phyloP scores from a whole-genome alignment of 2,888 invertebrate genomes.

The Idaea straminata region DNA sequence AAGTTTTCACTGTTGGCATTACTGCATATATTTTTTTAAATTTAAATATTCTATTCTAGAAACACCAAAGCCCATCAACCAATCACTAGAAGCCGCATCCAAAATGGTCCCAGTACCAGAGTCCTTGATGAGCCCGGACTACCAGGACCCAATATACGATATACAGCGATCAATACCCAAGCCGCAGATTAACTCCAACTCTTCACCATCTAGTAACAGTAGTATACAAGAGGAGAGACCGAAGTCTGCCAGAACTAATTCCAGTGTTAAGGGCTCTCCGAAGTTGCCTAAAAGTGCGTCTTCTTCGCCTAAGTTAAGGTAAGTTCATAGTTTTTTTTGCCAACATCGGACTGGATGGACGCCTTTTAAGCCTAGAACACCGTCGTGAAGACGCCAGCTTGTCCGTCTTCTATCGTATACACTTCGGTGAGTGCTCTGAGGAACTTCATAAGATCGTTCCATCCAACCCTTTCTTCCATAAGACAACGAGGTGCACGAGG shows the following conservation, averaged over 20 bases:
- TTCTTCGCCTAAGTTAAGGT: constrained; percentile 67
- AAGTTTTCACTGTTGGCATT: too few relatives aligned
- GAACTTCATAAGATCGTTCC: too few relatives aligned
- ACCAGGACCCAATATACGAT: constrained; percentile 78
- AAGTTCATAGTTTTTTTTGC: too few relatives aligned
- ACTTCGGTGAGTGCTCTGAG: too few relatives aligned
- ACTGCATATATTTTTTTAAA: too few relatives aligned
- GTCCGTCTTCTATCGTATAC: too few relatives aligned
- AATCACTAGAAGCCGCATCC: constrained; percentile 88
- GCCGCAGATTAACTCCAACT: constrained; percentile 40
- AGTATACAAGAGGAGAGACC: constrained; percentile 59
- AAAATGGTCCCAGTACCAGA: constrained; percentile 94
- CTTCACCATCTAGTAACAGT: constrained; percentile 63
- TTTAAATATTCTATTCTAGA: constrained; percentile 20
- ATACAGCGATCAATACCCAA: constrained; percentile 64
- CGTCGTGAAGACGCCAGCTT: too few relatives aligned
- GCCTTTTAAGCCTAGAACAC: too few relatives aligned
- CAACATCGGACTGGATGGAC: too few relatives aligned
- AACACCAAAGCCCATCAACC: constrained; percentile 57
- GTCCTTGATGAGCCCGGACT: constrained; percentile 92
- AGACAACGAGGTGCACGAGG: too few relatives aligned
- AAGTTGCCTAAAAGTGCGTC: constrained; percentile 71
- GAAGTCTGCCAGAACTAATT: constrained; percentile 38
- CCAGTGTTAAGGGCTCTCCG: constrained; percentile 56
- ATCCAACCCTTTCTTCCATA: too few relatives aligned